Conservation (phyloP, 2,797 vertebrate species). For the Hafferia zeledoni region DNA sequence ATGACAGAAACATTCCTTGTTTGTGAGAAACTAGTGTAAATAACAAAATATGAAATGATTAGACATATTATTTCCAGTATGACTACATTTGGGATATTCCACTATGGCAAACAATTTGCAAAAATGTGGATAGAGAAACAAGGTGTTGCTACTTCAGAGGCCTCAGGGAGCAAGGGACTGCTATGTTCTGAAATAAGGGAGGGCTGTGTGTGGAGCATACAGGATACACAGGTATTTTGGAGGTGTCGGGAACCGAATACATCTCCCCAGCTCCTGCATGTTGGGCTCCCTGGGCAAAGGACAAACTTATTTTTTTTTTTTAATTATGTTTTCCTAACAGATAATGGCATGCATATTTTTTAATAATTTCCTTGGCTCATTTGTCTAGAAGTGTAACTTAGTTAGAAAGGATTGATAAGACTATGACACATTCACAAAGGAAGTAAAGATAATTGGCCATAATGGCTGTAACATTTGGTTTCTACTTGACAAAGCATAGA, state of each 20-base stretch:
- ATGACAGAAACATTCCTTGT: neutral
- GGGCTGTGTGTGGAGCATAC: neutral
- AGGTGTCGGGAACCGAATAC: neutral
- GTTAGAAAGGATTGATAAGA: neutral
- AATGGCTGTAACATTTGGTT: neutral
- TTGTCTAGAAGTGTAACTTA: neutral
- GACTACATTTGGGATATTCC: neutral
- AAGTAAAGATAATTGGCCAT: neutral
- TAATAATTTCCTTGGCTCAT: neutral
- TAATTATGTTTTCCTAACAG: neutral
- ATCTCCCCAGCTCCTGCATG: neutral
- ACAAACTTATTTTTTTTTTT: neutral
- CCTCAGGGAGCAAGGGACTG: neutral
- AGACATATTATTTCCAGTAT: neutral
- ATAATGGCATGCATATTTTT: neutral
- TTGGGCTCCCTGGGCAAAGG: neutral
- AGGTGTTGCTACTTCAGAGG: accelerated
- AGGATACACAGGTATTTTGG: neutral
- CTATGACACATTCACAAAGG: neutral
- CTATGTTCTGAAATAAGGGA: neutral
- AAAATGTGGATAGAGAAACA: neutral
- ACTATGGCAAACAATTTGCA: neutral
- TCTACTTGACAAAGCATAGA: neutral
- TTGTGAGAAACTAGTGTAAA: neutral
- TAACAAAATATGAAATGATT: neutral